phyloP scores from a whole-genome alignment of 2,888 invertebrate species.

The Alcis repandata region DNA sequence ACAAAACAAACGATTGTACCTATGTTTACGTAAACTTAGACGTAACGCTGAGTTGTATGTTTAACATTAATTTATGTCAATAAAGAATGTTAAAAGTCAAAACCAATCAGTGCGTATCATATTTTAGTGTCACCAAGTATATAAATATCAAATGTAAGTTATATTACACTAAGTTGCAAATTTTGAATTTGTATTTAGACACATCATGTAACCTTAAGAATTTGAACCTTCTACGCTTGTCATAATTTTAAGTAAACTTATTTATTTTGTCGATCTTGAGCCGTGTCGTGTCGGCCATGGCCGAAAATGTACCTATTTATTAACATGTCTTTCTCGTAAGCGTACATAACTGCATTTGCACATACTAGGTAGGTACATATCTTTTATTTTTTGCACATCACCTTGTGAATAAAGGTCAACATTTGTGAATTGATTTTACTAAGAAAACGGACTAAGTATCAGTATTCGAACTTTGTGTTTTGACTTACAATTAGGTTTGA shows the following conservation, averaged over 20 bases:
- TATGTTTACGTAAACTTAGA: too few relatives aligned
- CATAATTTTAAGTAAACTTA: conserved; percentile 8
- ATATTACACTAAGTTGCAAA: too few relatives aligned
- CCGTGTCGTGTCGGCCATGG: conserved; percentile 46
- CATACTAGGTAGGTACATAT: conserved; percentile 7
- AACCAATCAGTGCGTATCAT: too few relatives aligned
- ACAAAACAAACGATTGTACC: too few relatives aligned
- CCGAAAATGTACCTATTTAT: conserved; percentile 47
- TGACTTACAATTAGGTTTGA: conserved; percentile 22
- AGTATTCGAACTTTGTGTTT: conserved; percentile 7
- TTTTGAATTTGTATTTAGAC: too few relatives aligned
- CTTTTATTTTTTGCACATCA: conserved; percentile 53
- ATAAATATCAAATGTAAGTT: too few relatives aligned
- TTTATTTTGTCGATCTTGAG: conserved; percentile 25
- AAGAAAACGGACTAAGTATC: conserved; percentile 27
- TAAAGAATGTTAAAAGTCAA: too few relatives aligned
- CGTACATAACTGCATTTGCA: conserved; percentile 39
- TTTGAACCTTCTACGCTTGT: conserved; percentile 14
- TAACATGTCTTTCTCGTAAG: conserved; percentile 50
- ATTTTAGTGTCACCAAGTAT: too few relatives aligned
- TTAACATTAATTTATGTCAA: too few relatives aligned
- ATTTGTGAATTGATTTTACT: conserved; percentile 49
- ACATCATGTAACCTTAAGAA: neutral
- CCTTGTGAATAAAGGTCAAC: conserved; percentile 61
- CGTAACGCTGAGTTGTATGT: too few relatives aligned